A percentile compares a stretch with the other conserved stretches of the same genome.
These are phyloP conservation scores for Manduca sexta DNA, from an alignment of 1,140 invertebrate genomes.

Conservation along the genomic window DNA sequence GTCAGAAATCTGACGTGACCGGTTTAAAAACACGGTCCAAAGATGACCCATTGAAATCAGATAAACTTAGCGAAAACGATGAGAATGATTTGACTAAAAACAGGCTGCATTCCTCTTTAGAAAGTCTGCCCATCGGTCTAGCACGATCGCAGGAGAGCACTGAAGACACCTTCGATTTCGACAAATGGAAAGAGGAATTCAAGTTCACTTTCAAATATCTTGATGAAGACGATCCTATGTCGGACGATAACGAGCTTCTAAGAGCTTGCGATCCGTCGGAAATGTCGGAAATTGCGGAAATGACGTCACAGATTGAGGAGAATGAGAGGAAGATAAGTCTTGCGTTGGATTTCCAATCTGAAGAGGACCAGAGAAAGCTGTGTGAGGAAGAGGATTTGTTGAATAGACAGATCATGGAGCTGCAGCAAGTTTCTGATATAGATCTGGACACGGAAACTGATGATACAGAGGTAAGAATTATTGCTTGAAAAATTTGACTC, in stretches of 20 bases:
- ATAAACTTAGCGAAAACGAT: slow-evolving; percentile 38
- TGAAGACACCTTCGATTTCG: slow-evolving; percentile 56
- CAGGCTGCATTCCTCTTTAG: slow-evolving; percentile 63
- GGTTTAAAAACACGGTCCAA: slow-evolving; percentile 73
- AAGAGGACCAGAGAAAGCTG: slow-evolving; percentile 77
- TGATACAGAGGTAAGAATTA: slow-evolving; percentile 75
- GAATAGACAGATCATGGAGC: slow-evolving; percentile 86
- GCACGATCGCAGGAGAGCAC: slow-evolving; percentile 59
- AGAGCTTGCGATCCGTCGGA: slow-evolving; percentile 60
- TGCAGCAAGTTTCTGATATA: slow-evolving; percentile 85
- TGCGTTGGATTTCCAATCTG: slow-evolving; percentile 67
- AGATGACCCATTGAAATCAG: slow-evolving; percentile 39
- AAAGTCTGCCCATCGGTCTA: slow-evolving; percentile 62
- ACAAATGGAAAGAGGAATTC: slow-evolving; percentile 66
- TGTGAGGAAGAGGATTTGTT: slow-evolving; percentile 86
- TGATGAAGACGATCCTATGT: slow-evolving; percentile 61
- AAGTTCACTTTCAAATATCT: slow-evolving; percentile 57
- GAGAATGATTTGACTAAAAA: slow-evolving; percentile 52
- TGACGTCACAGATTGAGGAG: slow-evolving; percentile 71
- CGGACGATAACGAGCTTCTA: slow-evolving; percentile 54
- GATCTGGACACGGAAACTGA: slow-evolving; percentile 88
- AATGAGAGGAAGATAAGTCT: slow-evolving; percentile 70
- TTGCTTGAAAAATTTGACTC: too few species aligned
- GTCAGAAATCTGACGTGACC: slow-evolving; percentile 76
- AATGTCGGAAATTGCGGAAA: slow-evolving; percentile 69